Evolutionary conservation across 2,888 invertebrate species (phyloP), one percentile per base, ranked within the genome.

Genomic region (Chironomus tentans): DNA sequence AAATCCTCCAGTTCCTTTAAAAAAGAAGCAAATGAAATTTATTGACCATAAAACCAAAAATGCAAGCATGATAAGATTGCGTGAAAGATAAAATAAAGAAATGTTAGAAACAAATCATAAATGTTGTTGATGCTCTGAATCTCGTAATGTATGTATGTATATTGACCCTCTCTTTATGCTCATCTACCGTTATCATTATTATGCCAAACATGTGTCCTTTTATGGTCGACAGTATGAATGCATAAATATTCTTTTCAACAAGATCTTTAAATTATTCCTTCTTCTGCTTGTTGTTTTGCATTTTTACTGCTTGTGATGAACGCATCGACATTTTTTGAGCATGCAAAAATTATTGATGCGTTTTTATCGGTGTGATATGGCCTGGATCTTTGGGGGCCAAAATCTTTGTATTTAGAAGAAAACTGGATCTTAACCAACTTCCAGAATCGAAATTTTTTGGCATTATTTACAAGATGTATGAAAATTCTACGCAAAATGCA

Each of bases 31-130:
- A 65, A 24, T 65, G 47, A 61, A 74, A 74, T 74, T 74, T 74
- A 74, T 74, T 74, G 74, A 74, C 74, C 68, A 74, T 74, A 74
- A 74, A 74, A 74, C 74, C 21, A 65, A 74, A 38, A 74, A 74
- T 68, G 74, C 74, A 74, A n/a, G 38, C 48, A 21, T 46, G 72
- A 73, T 73, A 73, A 73, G 74, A 74, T 74, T 74, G 74, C 68
- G 74, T 74, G 62, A 74, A 68, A 74, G 74, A 74, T 74, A 74
- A 68, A 38, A 65, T n/a, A 65, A 65, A 24, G 21, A 38, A 38
- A 38, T 38, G 38, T 38, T 68, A 18, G 72, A 62, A 73, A 73
- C 72, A 73, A 73, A 73, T 73, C 72, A 73, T 73, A 73, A 61
- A 62, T 73, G 65, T 56, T n/a, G n/a, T n/a, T 18, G 65, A 65